Percentiles rank a stretch among this genome's conserved stretches.
phyloP scores from a whole-genome alignment of 30 jellyfish, hydroid and myxozoan species.

The Aurelia coerulea region DNA sequence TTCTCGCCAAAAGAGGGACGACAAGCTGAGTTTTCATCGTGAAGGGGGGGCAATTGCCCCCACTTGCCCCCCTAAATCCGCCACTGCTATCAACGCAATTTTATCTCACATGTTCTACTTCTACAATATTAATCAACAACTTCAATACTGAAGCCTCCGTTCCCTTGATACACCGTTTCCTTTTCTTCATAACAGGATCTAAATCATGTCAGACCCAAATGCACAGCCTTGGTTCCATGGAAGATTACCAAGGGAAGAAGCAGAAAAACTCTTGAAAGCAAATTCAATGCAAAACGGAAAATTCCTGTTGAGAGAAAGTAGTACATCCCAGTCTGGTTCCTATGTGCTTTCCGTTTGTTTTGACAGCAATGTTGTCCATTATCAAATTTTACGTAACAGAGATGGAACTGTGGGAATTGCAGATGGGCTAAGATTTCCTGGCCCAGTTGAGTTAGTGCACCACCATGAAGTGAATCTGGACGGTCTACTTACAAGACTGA shows the following conservation, averaged over 20 bases:
- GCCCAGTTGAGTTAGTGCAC: slow-evolving; percentile 92
- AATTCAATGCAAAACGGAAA: slow-evolving; percentile 83
- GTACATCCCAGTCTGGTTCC: slow-evolving; percentile 66
- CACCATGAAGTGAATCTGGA: slow-evolving; percentile 91
- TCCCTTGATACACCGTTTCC: not conserved
- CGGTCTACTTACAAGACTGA: slow-evolving; percentile 86
- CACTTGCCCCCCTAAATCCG: too few species aligned
- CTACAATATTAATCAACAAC: too few species aligned
- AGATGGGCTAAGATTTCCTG: slow-evolving; percentile 93
- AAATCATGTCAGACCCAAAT: slow-evolving; percentile 88
- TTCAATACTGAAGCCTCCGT: too few species aligned
- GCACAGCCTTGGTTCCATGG: slow-evolving; percentile 97
- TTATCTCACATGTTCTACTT: not conserved
- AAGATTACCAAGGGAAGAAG: slow-evolving; percentile 84
- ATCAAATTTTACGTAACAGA: slow-evolving; percentile 80
- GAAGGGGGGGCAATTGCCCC: too few species aligned
- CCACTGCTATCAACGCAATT: not conserved
- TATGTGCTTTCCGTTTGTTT: slow-evolving; percentile 87
- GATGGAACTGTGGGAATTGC: slow-evolving; percentile 95
- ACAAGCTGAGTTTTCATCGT: too few species aligned
- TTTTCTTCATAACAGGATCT: not conserved
- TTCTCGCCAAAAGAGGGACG: too few species aligned
- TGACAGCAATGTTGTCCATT: slow-evolving; percentile 83
- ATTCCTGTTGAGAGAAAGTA: slow-evolving; percentile 84
- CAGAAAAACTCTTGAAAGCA: slow-evolving; percentile 73